Percentiles rank a stretch among this genome's conserved stretches.
Conservation (phyloP, 2,113 vertebrate genomes). For the Ascaphus truei region DNA sequence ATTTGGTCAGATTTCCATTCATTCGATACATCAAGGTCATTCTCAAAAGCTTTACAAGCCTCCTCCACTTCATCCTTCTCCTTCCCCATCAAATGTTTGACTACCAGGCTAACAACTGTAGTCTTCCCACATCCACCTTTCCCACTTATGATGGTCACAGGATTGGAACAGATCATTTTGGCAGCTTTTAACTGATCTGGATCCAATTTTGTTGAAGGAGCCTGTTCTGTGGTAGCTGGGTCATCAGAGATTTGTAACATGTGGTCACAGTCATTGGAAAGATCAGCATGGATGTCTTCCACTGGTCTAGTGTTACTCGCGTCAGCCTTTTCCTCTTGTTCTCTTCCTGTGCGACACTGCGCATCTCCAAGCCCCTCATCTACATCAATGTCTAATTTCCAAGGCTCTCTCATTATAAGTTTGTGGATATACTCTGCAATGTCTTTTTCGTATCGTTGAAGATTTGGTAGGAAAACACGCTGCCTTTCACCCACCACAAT, state of each 20-base stretch:
- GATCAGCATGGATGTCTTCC: background rate
- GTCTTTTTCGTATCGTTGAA: conserved; percentile 62
- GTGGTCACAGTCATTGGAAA: background rate
- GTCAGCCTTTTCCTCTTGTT: background rate
- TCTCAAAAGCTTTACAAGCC: conserved; percentile 64
- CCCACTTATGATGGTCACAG: conserved; percentile 76
- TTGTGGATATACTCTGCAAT: conserved; percentile 55
- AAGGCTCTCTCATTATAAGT: conserved; percentile 45
- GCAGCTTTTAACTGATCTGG: conserved; percentile 65
- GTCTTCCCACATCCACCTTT: conserved; percentile 84
- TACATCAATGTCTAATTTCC: conserved; percentile 58
- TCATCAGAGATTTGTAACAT: background rate
- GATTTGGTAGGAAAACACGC: conserved; percentile 55
- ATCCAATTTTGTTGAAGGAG: conserved; percentile 47
- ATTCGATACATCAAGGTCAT: conserved; percentile 51
- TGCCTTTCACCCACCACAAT: conserved; percentile 55
- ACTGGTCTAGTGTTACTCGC: background rate
- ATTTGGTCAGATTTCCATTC: conserved; percentile 51
- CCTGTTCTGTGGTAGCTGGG: background rate
- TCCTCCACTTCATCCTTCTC: conserved; percentile 53
- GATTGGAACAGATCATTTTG: conserved; percentile 69
- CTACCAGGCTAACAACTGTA: conserved; percentile 69
- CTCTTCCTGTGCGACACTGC: background rate
- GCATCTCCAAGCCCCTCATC: conserved; percentile 47
- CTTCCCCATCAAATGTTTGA: conserved; percentile 51